Conservation (phyloP, 2,113 vertebrate genomes). For the Corydoras sp. region DNA sequence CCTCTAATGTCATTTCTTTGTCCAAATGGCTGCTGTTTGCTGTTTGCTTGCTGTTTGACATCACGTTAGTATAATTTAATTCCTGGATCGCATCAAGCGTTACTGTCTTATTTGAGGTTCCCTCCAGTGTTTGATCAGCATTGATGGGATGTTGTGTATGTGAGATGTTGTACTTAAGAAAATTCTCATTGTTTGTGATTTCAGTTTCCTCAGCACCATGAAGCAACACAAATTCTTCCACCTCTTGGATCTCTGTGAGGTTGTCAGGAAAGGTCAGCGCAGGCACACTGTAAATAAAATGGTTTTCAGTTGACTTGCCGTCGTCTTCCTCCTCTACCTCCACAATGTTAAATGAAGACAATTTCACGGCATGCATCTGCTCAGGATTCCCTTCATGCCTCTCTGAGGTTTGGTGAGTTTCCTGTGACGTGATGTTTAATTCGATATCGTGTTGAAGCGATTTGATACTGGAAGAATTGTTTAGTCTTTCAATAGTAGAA, state of each 20-base stretch:
- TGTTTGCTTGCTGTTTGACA: not conserved
- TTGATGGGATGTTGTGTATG: not conserved
- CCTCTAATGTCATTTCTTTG: not conserved
- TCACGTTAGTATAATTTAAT: not conserved
- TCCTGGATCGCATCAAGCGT: not conserved
- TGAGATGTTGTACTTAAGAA: conserved; percentile 15
- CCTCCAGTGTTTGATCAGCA: too few relatives aligned
- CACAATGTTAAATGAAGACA: not conserved
- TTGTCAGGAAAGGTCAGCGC: not conserved
- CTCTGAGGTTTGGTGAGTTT: conserved; percentile 1
- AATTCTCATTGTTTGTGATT: not conserved
- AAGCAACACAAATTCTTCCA: conserved; percentile 35
- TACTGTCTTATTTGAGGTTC: not conserved
- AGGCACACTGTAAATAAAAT: conserved; percentile 43
- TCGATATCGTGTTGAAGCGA: conserved; percentile 3
- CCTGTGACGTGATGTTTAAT: not conserved
- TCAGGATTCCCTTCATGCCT: not conserved
- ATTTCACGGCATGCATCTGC: too few relatives aligned
- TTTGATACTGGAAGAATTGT: conserved; percentile 4
- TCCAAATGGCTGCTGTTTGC: not conserved
- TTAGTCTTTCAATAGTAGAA: not conserved
- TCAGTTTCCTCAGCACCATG: not conserved
- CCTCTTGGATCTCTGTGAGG: too few relatives aligned
- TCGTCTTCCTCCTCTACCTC: conserved; percentile 20
- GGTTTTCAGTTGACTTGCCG: conserved; percentile 35